Base-by-base conservation (phyloP, 1,140 invertebrate genomes). In the Brachionus paranguensis region DNA sequence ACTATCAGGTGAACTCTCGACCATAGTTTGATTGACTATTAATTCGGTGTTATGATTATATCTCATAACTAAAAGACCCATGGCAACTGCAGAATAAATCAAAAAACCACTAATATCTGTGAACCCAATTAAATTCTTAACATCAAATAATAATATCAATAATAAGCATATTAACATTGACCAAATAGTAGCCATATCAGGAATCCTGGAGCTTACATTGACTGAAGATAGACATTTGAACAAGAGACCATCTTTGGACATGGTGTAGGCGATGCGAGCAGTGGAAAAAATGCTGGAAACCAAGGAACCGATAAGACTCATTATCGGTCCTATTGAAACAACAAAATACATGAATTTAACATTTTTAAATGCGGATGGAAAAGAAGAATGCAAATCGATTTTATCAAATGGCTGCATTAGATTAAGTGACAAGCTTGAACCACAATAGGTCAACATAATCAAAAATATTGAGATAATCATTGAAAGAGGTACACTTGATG, bases 71-170 rank as follows among this genome's bases (percentile, higher is more conserved):
- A 81, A 47, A 45, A 81, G 43, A 24, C 24, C 78, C n/a, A 60
- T 20, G n/a, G 50, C 78, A 8, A 81, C 53, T 11, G 37, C 7
- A 64, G 78, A 81, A 68, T 64, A 81, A 14, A 41, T 81, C 33
- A 81, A 68, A 47, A 81, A 81, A 11, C 78, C 78, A 68, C 37
- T 68, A 14, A 81, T 81, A 81, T 81, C 78, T 5, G 78, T 68
- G 45, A 81, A 81, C 5, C 78, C 78, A 47, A 81, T 81, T 12
- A 81, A 47, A 45, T 64, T 41, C 37, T 81, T 29, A n/a, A 81
- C 41, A 45, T 81, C 78, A 64, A 81, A 64, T 45, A 60, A 2
- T 37, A 81, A 8, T 10, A 81, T 68, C 33, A 81, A 68, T 14
- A 81, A 8, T 12, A 81, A 53, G 27, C 53, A 64, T 20, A 81